Evolutionary conservation across 2,888 invertebrate species (phyloP).

Genomic region (Tipula vernalis): DNA sequence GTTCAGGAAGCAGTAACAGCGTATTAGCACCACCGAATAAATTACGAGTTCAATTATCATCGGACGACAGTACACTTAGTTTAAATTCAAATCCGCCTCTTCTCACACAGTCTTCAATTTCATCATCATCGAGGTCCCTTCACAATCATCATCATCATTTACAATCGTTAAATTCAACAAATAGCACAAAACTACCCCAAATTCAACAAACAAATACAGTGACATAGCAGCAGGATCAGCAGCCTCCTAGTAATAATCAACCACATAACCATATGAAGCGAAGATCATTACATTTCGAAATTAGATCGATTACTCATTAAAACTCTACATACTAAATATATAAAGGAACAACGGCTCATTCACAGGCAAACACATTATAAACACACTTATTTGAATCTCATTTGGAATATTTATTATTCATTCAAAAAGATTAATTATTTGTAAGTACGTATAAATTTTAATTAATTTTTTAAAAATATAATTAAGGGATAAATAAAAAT

Average conservation of each 20-base stretch:
- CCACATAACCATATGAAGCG: not conserved
- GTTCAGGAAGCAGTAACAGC: constrained; percentile 5
- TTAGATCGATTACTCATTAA: not conserved
- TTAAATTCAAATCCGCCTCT: constrained; percentile 11
- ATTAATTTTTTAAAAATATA: no score
- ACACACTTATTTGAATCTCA: no score
- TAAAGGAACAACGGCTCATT: not conserved
- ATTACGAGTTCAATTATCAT: constrained; percentile 13
- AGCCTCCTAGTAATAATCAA: not conserved
- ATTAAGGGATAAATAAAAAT: no score
- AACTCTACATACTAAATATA: not conserved
- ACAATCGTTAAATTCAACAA: not conserved
- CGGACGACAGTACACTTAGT: constrained; percentile 11
- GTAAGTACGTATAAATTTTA: no score
- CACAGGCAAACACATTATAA: not conserved
- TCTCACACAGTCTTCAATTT: constrained; percentile 15
- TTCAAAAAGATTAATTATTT: no score
- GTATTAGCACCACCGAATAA: constrained; percentile 9
- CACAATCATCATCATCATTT: constrained; percentile 16
- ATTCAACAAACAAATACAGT: constrained; percentile 14
- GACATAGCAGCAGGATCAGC: constrained; percentile 11
- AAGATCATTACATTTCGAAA: not conserved
- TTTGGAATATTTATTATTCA: no score
- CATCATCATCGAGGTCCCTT: constrained; percentile 16
- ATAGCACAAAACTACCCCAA: constrained; percentile 12